Conservation (phyloP, 2,797 vertebrate species). For the Crypturellus tataupa region DNA sequence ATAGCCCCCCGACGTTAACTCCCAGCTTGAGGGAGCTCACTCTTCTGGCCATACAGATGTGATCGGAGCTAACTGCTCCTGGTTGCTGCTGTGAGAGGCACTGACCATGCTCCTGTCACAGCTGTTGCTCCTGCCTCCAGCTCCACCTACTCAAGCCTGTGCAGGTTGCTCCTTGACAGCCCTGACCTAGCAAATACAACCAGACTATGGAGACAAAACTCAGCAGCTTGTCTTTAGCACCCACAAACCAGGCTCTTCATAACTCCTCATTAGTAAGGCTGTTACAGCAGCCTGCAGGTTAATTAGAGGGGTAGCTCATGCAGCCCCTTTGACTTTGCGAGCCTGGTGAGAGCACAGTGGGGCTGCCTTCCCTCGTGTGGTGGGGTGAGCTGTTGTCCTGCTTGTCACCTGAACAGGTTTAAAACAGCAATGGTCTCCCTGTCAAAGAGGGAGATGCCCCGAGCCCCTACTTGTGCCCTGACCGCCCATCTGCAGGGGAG, state of each 20-base stretch:
- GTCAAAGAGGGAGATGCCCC: background rate
- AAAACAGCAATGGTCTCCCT: rapidly evolving
- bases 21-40: background rate
- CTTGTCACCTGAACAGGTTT: rapidly evolving
- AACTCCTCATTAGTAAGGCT: background rate
- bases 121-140: background rate
- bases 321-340: background rate
- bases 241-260: background rate
- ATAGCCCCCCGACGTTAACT: background rate
- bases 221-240: background rate
- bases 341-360: background rate
- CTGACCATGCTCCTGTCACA: rapidly evolving
- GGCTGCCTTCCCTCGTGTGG: background rate
- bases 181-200: background rate
- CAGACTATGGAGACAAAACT: background rate
- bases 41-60: rapidly evolving
- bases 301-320: background rate
- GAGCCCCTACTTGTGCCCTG: rapidly evolving
- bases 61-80: rapidly evolving
- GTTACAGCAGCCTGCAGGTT: conserved; percentile 30
- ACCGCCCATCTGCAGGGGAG: background rate
- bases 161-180: background rate
- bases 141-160: too few species aligned
- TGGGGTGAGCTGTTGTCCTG: background rate
- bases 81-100: background rate